Percentiles rank a stretch among this genome's conserved stretches.
phyloP scores from a whole-genome alignment of 2,113 vertebrate species.

The Corapipo altera region DNA sequence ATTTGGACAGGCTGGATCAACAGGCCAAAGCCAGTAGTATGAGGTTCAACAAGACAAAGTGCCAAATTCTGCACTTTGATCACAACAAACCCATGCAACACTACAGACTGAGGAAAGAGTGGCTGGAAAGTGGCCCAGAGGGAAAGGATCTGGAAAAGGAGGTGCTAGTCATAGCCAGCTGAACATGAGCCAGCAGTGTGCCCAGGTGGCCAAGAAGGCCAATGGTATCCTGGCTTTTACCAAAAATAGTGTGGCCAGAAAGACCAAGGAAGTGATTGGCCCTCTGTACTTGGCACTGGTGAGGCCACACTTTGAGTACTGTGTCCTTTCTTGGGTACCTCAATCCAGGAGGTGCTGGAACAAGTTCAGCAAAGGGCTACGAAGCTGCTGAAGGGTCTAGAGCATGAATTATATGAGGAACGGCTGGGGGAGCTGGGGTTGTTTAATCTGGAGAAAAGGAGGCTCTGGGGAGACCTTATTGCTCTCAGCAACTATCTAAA shows the following conservation, averaged over 20 bases:
- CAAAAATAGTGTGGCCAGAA: not conserved
- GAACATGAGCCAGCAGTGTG: not conserved
- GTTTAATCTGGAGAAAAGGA: not conserved
- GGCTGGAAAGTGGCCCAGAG: not conserved
- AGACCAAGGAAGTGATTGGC: not conserved
- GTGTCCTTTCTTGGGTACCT: not conserved
- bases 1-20: not conserved
- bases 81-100: not conserved
- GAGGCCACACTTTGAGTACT: accelerated
- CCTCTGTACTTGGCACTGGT: not conserved
- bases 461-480: not conserved
- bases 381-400: not conserved
- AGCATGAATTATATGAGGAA: not conserved
- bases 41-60: not conserved
- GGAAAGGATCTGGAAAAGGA: not conserved
- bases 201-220: not conserved
- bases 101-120: not conserved
- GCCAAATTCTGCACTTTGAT: not conserved
- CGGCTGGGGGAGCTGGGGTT: not conserved
- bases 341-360: not conserved
- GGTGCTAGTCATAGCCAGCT: not conserved
- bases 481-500: not conserved
- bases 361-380: not conserved
- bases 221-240: not conserved
- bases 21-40: not conserved